Conservation (phyloP, 2,113 vertebrate genomes). For the Protobothrops flavoviridis region DNA sequence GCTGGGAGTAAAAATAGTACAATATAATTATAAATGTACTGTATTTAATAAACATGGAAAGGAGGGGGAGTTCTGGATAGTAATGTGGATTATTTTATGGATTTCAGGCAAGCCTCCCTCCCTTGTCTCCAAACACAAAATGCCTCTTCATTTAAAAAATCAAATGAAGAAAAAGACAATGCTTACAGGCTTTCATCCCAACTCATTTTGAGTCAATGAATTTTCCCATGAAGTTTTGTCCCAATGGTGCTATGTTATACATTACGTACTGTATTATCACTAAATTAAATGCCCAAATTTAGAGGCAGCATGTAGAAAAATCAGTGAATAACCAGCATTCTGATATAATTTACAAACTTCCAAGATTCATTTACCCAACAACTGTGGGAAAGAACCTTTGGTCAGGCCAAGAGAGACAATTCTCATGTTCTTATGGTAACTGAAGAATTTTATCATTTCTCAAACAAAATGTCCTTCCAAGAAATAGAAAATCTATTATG, state of each 20-base stretch:
- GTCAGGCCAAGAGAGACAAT: not conserved
- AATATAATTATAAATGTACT: not conserved
- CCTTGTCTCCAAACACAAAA: not conserved
- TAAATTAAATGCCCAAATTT: not conserved
- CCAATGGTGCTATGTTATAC: not conserved
- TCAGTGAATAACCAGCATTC: not conserved
- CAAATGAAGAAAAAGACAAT: not conserved
- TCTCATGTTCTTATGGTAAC: not conserved
- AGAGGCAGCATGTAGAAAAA: not conserved
- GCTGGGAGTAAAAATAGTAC: not conserved
- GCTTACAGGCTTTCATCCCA: not conserved
- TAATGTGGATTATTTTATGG: not conserved
- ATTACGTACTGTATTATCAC: not conserved
- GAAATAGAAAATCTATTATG: conserved; percentile 42
- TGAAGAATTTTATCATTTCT: not conserved
- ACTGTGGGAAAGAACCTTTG: not conserved
- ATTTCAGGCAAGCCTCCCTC: not conserved
- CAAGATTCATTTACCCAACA: not conserved
- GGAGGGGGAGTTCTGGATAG: not conserved
- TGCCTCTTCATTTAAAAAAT: not conserved
- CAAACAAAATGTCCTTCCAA: conserved; percentile 51
- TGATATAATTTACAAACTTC: not conserved
- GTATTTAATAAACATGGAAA: not conserved
- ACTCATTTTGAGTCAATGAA: not conserved
- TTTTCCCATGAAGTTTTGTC: not conserved